A percentile compares a stretch with the other conserved stretches of the same genome.
Conservation (phyloP, 2,113 vertebrate species). For the Falcunculus frontatus region DNA sequence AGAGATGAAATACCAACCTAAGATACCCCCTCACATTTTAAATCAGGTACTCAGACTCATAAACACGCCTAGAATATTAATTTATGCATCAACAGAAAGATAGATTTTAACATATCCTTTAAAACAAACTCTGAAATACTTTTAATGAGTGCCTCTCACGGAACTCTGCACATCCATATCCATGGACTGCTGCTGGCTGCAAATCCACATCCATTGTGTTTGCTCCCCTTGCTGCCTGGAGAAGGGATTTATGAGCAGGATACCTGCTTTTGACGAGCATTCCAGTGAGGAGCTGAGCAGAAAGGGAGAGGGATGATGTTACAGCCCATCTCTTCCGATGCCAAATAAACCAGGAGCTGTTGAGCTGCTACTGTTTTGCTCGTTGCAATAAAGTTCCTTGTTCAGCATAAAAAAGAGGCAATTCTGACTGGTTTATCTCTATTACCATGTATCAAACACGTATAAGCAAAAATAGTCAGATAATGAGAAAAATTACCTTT, state of each 20-base stretch:
- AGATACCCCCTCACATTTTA: neutral
- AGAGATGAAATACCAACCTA: neutral
- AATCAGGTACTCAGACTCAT: neutral
- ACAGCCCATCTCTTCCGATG: neutral
- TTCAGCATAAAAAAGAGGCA: neutral
- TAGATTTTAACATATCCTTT: neutral
- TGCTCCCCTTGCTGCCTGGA: neutral
- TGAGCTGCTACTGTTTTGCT: neutral
- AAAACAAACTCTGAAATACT: neutral
- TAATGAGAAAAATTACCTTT: conserved; percentile 17
- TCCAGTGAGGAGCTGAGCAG: neutral
- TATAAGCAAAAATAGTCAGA: neutral
- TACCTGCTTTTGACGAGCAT: neutral
- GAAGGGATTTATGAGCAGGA: conserved; percentile 1
- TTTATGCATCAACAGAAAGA: neutral
- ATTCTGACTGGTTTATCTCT: neutral
- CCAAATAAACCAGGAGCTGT: neutral
- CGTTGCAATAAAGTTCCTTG: neutral
- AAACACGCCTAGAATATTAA: neutral
- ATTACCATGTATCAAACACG: neutral
- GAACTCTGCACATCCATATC: neutral
- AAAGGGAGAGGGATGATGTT: neutral
- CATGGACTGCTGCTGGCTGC: neutral
- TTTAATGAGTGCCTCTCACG: neutral
- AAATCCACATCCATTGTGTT: neutral